Evolutionary conservation across 2,888 invertebrate species (phyloP).

Genomic region (Mesodorylaimus sp.): DNA sequence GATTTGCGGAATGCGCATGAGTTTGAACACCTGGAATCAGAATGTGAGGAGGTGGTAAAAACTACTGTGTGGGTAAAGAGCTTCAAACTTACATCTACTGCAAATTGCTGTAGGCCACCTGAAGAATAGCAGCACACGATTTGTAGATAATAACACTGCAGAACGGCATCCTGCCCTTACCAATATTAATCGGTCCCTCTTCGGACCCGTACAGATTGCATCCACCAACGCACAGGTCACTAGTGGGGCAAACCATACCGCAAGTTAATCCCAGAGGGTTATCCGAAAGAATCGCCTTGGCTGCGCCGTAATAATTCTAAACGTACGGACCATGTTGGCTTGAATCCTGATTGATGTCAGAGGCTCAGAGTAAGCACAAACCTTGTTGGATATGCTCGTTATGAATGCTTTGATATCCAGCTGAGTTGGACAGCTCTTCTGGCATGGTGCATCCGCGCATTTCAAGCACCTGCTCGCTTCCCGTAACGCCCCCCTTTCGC

Average conservation of each 20-base stretch:
- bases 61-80: background rate
- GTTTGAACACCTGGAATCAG: slow-evolving; percentile 55
- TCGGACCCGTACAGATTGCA: slow-evolving; percentile 89
- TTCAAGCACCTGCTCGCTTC: slow-evolving; percentile 50
- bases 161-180: too few relatives aligned
- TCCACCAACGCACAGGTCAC: slow-evolving; percentile 90
- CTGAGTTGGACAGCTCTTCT: slow-evolving; percentile 95
- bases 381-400: slow-evolving; percentile 82
- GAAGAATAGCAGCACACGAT: too few relatives aligned
- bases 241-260: slow-evolving; percentile 97
- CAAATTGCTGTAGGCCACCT: slow-evolving; percentile 92
- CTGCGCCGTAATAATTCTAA: slow-evolving; percentile 88
- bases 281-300: slow-evolving; percentile 82
- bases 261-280: slow-evolving; percentile 86
- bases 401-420: slow-evolving; percentile 91
- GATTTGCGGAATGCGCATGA: slow-evolving; percentile 76
- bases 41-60: background rate
- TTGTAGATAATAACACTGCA: too few relatives aligned
- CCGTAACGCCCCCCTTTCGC: slow-evolving; percentile 63
- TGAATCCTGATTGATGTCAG: too few relatives aligned
- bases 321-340: too few relatives aligned
- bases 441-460: slow-evolving; percentile 89
- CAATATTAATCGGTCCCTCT: slow-evolving; percentile 94
- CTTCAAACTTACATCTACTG: slow-evolving; percentile 56
- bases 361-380: too few relatives aligned